Conservation (phyloP, 2,888 invertebrate species). For the Drosophila niveifrons region DNA sequence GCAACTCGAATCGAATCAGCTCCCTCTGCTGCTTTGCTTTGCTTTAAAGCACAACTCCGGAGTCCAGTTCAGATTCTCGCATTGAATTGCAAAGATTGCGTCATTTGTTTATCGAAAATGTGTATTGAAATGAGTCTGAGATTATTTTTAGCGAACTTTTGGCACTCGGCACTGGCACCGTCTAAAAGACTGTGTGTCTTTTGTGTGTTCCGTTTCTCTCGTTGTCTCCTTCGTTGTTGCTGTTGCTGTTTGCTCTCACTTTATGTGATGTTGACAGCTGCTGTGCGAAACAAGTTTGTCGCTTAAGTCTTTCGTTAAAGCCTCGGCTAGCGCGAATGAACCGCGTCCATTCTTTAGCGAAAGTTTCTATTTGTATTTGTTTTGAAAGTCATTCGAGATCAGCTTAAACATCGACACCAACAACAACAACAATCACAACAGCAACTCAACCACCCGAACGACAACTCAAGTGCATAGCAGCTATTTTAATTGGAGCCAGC, state of each 20-base stretch:
- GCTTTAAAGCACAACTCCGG: slow-evolving; percentile 7
- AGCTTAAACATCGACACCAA: slow-evolving; percentile 9
- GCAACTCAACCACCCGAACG: slow-evolving; percentile 11
- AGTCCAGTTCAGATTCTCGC: slow-evolving; percentile 6
- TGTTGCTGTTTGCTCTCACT: slow-evolving; percentile 53
- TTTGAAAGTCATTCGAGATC: slow-evolving; percentile 57
- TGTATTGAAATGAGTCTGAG: slow-evolving; percentile 74
- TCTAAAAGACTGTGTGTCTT: slow-evolving; percentile 28
- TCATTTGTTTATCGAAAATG: slow-evolving; percentile 75
- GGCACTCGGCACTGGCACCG: slow-evolving; percentile 23
- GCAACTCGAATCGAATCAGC: slow-evolving; percentile 3
- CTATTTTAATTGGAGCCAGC: slow-evolving; percentile 67
- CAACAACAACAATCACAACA: not conserved
- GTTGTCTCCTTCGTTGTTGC: slow-evolving; percentile 33
- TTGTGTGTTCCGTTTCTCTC: slow-evolving; percentile 34
- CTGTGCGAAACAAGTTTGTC: slow-evolving; percentile 74
- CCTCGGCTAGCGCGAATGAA: slow-evolving; percentile 39
- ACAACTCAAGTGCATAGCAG: slow-evolving; percentile 21
- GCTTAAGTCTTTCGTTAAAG: slow-evolving; percentile 56
- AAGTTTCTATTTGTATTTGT: slow-evolving; percentile 70
- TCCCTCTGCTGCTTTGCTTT: not conserved
- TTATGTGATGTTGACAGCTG: slow-evolving; percentile 69
- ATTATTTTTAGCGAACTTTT: slow-evolving; percentile 72
- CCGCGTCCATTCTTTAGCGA: slow-evolving; percentile 66
- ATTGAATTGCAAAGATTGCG: slow-evolving; percentile 65